Conservation (phyloP, 1,140 invertebrate species). For the Drosophila guanche region DNA sequence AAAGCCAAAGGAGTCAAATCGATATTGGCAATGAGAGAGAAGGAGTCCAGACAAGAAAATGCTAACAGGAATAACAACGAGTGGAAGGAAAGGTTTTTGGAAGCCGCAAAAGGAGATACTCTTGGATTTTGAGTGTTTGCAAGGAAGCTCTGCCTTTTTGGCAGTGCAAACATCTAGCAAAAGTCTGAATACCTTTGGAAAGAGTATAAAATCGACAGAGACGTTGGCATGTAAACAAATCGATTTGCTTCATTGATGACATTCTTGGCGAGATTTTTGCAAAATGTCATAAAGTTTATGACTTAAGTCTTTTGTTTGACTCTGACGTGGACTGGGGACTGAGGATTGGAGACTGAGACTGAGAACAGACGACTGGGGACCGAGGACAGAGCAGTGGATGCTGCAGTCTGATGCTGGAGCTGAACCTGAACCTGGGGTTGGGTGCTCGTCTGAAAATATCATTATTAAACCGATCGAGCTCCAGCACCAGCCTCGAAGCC, state of each 20-base stretch:
- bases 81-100: too few relatives aligned
- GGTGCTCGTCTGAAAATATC: conserved; percentile 64
- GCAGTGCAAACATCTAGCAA: background rate
- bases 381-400: background rate
- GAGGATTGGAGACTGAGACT: conserved; percentile 4
- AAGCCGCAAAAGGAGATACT: too few relatives aligned
- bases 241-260: conserved; percentile 84
- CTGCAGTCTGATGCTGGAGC: conserved; percentile 5
- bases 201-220: conserved; percentile 11
- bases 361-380: background rate
- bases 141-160: background rate
- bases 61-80: conserved; percentile 8
- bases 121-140: too few relatives aligned
- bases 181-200: too few relatives aligned
- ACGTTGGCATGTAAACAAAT: conserved; percentile 81
- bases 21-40: conserved; percentile 52
- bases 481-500: background rate
- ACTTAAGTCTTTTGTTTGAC: conserved; percentile 83
- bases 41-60: conserved; percentile 39
- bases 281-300: conserved; percentile 84
- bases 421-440: conserved; percentile 6
- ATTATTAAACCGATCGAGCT: conserved; percentile 76
- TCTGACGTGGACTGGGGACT: conserved; percentile 26
- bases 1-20: conserved; percentile 61
- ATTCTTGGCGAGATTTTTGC: conserved; percentile 80